Percentiles rank a stretch among this genome's conserved stretches.
These are phyloP conservation scores for Alcedo atthis DNA, from an alignment of 2,797 vertebrate species.

Conservation along the genomic window DNA sequence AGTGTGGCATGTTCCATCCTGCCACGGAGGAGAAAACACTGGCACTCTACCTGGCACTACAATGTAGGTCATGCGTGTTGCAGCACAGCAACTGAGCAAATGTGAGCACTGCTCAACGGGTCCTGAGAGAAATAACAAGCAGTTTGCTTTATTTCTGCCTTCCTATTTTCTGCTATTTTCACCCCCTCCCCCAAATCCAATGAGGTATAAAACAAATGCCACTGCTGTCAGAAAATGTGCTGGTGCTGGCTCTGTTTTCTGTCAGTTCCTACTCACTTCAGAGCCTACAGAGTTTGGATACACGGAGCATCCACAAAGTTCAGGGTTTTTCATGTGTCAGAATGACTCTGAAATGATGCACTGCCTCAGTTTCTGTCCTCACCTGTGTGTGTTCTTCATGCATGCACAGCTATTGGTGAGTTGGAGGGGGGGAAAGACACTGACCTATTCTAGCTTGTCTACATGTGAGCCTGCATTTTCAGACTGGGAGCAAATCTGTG, in stretches of 20 bases:
- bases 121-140: neutral
- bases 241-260: neutral
- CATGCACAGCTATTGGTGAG: neutral
- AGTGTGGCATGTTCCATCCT: neutral
- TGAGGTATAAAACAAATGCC: neutral
- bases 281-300: neutral
- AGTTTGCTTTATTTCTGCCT: neutral
- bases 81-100: neutral
- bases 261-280: neutral
- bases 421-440: neutral
- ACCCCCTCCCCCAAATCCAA: fast-evolving
- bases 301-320: neutral
- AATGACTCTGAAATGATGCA: neutral
- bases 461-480: neutral
- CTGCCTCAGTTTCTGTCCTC: neutral
- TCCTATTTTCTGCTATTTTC: neutral
- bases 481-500: neutral
- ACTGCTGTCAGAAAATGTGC: neutral
- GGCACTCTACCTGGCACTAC: neutral
- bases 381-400: neutral
- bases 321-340: neutral
- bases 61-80: neutral
- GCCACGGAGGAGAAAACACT: neutral
- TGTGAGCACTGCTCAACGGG: neutral
- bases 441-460: neutral